phyloP scores from a whole-genome alignment of 2,888 invertebrate species.

The Zele albiditarsus region DNA sequence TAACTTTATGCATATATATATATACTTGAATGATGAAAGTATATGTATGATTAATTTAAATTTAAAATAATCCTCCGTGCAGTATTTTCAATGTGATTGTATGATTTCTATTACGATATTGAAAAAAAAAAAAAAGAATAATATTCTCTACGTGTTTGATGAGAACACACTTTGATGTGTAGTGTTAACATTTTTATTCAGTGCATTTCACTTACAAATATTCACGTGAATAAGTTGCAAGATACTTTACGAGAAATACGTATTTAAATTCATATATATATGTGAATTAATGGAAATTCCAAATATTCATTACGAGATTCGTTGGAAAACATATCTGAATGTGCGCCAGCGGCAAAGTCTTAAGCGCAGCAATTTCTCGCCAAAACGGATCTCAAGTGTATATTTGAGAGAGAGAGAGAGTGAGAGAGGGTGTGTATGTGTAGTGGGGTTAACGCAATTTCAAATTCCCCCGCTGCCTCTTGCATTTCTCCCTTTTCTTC shows the following conservation, averaged over 20 bases:
- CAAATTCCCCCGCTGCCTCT: conserved; percentile 29
- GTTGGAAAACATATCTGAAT: background rate
- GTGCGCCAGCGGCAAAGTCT: conserved; percentile 28
- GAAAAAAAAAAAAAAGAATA: too few relatives aligned
- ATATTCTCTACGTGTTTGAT: too few relatives aligned
- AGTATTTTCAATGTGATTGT: too few relatives aligned
- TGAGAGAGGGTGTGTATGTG: background rate
- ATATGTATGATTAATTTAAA: too few relatives aligned
- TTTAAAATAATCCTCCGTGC: too few relatives aligned
- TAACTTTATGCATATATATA: too few relatives aligned
- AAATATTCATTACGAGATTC: conserved; percentile 30
- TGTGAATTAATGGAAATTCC: conserved; percentile 29
- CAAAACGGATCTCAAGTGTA: conserved; percentile 42
- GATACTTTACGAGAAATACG: background rate
- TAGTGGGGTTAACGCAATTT: conserved; percentile 44
- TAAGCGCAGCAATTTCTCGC: conserved; percentile 41
- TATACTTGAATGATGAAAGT: too few relatives aligned
- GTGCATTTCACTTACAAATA: background rate
- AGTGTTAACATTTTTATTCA: background rate
- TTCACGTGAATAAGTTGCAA: background rate
- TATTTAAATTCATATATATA: background rate
- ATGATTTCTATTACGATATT: too few relatives aligned
- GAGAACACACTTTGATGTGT: too few relatives aligned
- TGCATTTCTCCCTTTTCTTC: background rate
- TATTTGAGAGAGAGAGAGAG: conserved; percentile 12